These are phyloP conservation scores for Sprattus sprattus DNA, from an alignment of 2,113 vertebrate genomes.

Conservation along the genomic window DNA sequence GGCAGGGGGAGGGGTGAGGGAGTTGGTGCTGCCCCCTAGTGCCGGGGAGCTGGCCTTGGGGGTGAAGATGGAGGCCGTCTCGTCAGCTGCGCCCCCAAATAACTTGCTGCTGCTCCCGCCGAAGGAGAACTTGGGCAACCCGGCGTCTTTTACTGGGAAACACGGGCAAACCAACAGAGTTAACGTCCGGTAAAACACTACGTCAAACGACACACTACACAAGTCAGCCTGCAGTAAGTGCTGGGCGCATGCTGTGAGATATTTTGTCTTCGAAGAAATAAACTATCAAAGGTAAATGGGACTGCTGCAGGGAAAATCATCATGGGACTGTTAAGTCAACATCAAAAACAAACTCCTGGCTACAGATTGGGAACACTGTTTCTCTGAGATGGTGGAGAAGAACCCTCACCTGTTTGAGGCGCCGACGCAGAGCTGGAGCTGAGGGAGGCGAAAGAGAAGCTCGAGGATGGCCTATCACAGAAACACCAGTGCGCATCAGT, in stretches of 20 bases:
- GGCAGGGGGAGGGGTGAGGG: slow-evolving; percentile 51
- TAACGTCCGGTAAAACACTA: not conserved
- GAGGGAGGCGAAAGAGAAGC: slow-evolving; percentile 59
- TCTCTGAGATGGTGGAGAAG: not conserved
- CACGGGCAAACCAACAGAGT: not conserved
- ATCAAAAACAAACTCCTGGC: not conserved
- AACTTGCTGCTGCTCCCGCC: slow-evolving; percentile 55
- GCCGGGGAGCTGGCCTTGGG: slow-evolving; percentile 60
- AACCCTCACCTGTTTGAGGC: slow-evolving; percentile 49
- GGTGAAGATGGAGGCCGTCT: slow-evolving; percentile 62
- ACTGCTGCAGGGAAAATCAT: not conserved
- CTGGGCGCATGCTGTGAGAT: no score
- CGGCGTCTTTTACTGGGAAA: slow-evolving; percentile 68
- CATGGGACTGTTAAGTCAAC: not conserved
- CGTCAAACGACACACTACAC: not conserved
- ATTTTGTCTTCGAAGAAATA: no score
- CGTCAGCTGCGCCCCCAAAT: slow-evolving; percentile 65
- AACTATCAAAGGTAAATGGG: not conserved
- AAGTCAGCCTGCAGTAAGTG: no score
- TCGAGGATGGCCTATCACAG: not conserved
- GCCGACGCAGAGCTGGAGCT: slow-evolving; percentile 53
- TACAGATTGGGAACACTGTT: not conserved
- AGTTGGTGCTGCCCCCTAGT: slow-evolving; percentile 36
- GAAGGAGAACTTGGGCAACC: slow-evolving; percentile 65
- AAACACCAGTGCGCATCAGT: not conserved